Evolutionary conservation across 2,113 vertebrate genomes (phyloP).

Genomic region (Synchiropus splendidus): DNA sequence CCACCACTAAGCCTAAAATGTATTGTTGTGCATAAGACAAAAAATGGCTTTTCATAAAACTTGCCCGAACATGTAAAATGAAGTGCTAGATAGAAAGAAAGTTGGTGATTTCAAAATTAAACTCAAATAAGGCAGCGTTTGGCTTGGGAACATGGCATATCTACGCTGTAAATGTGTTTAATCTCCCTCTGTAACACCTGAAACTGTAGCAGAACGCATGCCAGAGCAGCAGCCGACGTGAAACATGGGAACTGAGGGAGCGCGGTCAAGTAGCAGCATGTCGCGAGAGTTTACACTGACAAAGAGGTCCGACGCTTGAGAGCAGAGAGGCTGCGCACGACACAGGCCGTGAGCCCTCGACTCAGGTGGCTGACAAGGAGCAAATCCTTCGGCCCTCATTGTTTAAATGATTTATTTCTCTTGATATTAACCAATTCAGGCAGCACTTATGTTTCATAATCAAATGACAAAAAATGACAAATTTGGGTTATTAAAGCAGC

Average conservation of each 20-base stretch:
- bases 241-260: conserved; percentile 16
- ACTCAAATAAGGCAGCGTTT: conserved; percentile 69
- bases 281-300: too few species aligned
- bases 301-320: too few species aligned
- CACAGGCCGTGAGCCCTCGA: conserved; percentile 12
- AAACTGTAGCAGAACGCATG: conserved; percentile 45
- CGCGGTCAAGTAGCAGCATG: background rate
- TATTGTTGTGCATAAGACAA: conserved; percentile 37
- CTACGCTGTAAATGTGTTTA: conserved; percentile 44
- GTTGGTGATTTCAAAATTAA: conserved; percentile 20
- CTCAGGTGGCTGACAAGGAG: too few species aligned
- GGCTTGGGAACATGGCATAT: conserved; percentile 58
- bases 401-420: too few species aligned
- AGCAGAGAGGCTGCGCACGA: too few species aligned
- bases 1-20: conserved; percentile 38
- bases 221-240: conserved; percentile 39
- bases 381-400: too few species aligned
- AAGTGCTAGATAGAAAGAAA: conserved; percentile 24
- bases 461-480: too few species aligned
- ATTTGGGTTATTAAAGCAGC: too few species aligned
- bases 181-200: conserved; percentile 59
- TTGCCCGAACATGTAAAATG: conserved; percentile 12
- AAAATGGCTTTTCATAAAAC: conserved; percentile 21
- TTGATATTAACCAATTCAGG: too few species aligned
- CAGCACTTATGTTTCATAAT: too few species aligned